These are phyloP conservation scores for Nymphalis urticae DNA, from an alignment of 2,888 invertebrate species.

Conservation along the genomic window DNA sequence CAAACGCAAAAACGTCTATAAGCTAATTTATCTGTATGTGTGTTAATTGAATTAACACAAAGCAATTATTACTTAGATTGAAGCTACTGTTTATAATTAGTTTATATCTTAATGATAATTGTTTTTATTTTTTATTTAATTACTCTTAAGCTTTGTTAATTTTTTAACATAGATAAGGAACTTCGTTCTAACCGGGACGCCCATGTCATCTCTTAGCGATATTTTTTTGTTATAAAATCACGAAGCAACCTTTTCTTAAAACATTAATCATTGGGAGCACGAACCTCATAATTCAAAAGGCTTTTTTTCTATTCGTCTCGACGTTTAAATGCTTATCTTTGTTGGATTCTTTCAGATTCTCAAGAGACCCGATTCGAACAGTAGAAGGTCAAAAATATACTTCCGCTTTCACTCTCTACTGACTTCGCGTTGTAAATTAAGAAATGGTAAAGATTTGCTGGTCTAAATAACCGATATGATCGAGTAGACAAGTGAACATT, in stretches of 20 bases:
- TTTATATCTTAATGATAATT: too few relatives aligned
- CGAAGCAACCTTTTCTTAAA: slow-evolving; percentile 31
- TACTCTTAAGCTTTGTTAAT: too few relatives aligned
- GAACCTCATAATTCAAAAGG: slow-evolving; percentile 36
- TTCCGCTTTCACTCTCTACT: slow-evolving; percentile 61
- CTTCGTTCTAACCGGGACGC: too few relatives aligned
- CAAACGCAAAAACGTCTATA: too few relatives aligned
- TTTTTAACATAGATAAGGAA: too few relatives aligned
- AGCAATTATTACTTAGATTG: too few relatives aligned
- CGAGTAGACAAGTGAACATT: too few relatives aligned
- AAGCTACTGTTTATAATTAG: too few relatives aligned
- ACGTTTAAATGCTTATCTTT: slow-evolving; percentile 39
- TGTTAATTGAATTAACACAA: too few relatives aligned
- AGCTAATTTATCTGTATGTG: too few relatives aligned
- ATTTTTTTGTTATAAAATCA: slow-evolving; percentile 26
- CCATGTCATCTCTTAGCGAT: background rate
- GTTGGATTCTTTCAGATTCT: slow-evolving; percentile 50
- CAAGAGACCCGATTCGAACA: slow-evolving; percentile 57
- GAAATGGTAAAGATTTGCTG: slow-evolving; percentile 17
- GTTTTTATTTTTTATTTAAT: too few relatives aligned
- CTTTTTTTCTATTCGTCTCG: slow-evolving; percentile 30
- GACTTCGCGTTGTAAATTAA: slow-evolving; percentile 51
- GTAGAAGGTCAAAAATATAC: slow-evolving; percentile 51
- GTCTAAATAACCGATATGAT: background rate
- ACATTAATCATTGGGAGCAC: slow-evolving; percentile 36